Base-by-base conservation (phyloP, 2,888 invertebrate species). In the Dilophus febrilis region DNA sequence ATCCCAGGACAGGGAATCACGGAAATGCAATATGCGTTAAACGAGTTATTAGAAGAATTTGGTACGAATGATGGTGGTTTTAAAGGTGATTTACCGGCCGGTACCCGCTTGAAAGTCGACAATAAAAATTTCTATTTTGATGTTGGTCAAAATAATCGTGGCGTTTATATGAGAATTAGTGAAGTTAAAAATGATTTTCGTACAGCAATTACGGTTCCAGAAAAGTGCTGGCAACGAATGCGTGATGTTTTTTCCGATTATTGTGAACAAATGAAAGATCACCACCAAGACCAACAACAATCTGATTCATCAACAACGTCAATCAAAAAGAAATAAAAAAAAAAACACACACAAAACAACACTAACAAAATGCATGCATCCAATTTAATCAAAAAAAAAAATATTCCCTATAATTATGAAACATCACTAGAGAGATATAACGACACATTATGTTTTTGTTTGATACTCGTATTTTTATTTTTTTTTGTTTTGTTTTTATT, bases 121-220 rank as follows among this genome's bases (percentile, higher is more conserved):
- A 95, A 94, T 74, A 98, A 98, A 71, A 95, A 92, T 68, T 98
- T 98, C 72, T 97, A 95, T 71, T 98, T 98, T 70, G 97, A 98
- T 71, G 88, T 95, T 59, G 97, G 97, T 49, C 92, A 95, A 68
- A 98, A 98, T 70, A 90, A 92, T 68, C 84, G 97, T 60, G 98
- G 98, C 53, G 85, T 95, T 58, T 98, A 94, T 67, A 88, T 98
- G 88, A 86, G 97, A 65, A 88, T 98, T 64, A 94, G 94, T 61
- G 98, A 98, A 81, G 92, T 95, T 51, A 91, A 95, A 70, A 87
- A 90, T 59, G 94, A 94, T 72, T 95, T 94, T 72, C 87, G 97
- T 66, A 92, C 94, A 57, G 92, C 95, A 57, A 92, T 97, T 66
- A 97, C 95, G 55, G 90, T 97, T 64, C 97, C 97, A 53, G 95